Evolutionary conservation across 2,797 vertebrate species (phyloP), one percentile per base, ranked within the genome.

Genomic region (Brachymystax lenok): DNA sequence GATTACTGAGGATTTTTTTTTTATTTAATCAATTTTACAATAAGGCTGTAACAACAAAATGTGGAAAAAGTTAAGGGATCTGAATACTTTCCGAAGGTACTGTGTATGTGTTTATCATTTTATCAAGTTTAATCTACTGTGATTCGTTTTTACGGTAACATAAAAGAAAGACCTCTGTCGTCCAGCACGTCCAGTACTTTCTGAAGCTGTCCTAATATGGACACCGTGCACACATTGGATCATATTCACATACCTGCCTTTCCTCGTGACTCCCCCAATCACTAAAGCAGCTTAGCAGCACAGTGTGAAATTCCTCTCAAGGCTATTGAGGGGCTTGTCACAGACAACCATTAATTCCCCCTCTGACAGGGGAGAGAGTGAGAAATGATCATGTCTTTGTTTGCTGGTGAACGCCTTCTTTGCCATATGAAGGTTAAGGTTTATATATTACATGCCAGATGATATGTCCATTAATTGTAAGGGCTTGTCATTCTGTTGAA

Each of bases 401-500:
- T 12, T 63, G 40, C 21, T 63, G 21, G 14, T 33, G 28, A 67
- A 27, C 5, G 5, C 66, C 66, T 67, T 67, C 27, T 17, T 30
- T 33, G 28, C 66, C 28, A 33, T 33, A 16, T 17, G 28, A 67
- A 67, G 64, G 64, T 67, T 27, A 67, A 67, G 27, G 28, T 8
- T 30, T 27, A 67, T 67, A 1, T 33, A 33, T 68, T 33, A 68
- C 28, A 68, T 13, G 14, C 16, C 30, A 12, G 17, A 3, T 13
- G 4, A 30, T 33, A 17, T 30, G 66, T 30, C 16, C 27, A 67
- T 67, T 33, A 33, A 14, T 19, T 35, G 28, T 63, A 21, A 21
- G 59, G 28, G 28, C 81, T 80, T 84, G 74, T 74, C 52, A 40
- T 35, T 71, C 71, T 77, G 80, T 67, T 33, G 28, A 16, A 67